Evolutionary conservation across 2,797 vertebrate genomes (phyloP).

Genomic region (Crax fasciolata): DNA sequence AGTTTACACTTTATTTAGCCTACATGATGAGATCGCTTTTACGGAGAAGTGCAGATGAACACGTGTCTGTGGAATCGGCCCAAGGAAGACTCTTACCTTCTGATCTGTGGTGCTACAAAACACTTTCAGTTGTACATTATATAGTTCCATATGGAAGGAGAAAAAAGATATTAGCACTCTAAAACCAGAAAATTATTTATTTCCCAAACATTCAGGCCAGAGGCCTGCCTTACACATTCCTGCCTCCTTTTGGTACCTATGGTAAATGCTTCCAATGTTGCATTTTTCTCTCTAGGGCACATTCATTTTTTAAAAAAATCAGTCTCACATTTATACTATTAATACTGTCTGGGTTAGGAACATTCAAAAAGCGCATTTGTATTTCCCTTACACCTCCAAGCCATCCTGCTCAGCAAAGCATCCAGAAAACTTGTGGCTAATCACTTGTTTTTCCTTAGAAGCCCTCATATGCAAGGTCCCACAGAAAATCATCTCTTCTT

Average conservation of each 20-base stretch:
- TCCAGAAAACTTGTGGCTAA: background rate
- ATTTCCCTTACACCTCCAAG: background rate
- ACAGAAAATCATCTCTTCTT: background rate
- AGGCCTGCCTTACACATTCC: background rate
- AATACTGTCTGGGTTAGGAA: background rate
- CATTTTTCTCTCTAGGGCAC: background rate
- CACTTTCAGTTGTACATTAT: background rate
- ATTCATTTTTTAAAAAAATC: background rate
- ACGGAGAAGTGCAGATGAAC: background rate
- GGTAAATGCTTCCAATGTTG: background rate
- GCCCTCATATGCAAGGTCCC: background rate
- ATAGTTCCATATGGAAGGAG: background rate
- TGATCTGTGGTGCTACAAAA: background rate
- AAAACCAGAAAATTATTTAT: background rate
- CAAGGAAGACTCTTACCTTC: background rate
- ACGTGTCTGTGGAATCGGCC: background rate
- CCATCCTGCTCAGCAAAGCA: background rate
- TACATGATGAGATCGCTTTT: background rate
- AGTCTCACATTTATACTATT: background rate
- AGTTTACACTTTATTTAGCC: background rate
- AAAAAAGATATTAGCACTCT: background rate
- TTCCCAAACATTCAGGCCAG: background rate
- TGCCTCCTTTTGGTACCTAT: background rate
- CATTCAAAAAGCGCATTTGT: background rate
- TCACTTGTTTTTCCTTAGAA: background rate